Evolutionary conservation across 30 jellyfish, hydroid and myxozoan genomes (phyloP).

Genomic region (Turritopsis dohrnii): DNA sequence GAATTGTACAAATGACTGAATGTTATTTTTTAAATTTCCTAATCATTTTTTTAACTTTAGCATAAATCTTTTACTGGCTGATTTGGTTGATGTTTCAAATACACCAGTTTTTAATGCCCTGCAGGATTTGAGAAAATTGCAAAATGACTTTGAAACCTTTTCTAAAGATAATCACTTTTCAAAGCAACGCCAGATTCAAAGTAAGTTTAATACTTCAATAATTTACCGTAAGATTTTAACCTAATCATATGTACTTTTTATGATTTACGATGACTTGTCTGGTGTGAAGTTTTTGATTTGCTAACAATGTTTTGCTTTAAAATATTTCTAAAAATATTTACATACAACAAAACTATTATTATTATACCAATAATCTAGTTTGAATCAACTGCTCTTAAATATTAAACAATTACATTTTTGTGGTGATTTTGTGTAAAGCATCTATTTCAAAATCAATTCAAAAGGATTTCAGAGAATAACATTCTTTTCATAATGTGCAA

Average conservation of each 20-base stretch:
- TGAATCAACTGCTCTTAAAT: too few species aligned
- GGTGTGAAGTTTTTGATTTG: not conserved
- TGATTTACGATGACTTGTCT: too few species aligned
- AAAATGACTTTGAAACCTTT: conserved; percentile 32
- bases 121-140: conserved; percentile 38
- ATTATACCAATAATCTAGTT: too few species aligned
- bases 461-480: not conserved
- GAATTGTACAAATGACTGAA: too few species aligned
- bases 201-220: not conserved
- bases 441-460: not conserved
- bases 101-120: conserved; percentile 65
- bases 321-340: too few species aligned
- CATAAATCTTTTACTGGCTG: conserved; percentile 35
- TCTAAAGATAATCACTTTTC: conserved; percentile 7
- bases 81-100: conserved; percentile 63
- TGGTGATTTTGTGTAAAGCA: not conserved
- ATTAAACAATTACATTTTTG: too few species aligned
- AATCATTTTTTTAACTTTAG: conserved; percentile 22
- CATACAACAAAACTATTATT: too few species aligned
- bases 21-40: too few species aligned
- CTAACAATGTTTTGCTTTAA: not conserved
- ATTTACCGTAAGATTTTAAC: not conserved
- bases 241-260: not conserved
- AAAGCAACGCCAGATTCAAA: conserved; percentile 9
- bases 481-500: too few species aligned